phyloP scores from a whole-genome alignment of 2,888 invertebrate genomes.

The Magallana nippona region DNA sequence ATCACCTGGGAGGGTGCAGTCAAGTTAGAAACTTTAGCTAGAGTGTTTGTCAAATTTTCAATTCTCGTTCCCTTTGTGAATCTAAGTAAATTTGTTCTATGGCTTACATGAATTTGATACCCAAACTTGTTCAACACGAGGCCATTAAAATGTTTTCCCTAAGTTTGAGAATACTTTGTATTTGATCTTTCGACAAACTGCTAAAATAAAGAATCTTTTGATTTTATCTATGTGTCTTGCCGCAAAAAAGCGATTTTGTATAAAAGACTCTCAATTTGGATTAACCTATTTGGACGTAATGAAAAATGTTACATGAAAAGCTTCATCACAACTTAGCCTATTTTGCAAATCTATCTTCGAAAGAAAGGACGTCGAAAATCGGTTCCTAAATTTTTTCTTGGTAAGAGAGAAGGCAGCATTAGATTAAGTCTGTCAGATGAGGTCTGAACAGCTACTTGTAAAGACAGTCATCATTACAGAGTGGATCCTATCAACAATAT shows the following conservation, averaged over 20 bases:
- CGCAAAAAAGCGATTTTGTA: no score
- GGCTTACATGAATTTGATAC: conserved; percentile 26
- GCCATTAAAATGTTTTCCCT: conserved; percentile 13
- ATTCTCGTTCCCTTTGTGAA: conserved; percentile 23
- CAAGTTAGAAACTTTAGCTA: conserved; percentile 27
- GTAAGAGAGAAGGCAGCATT: neutral
- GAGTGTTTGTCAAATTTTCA: conserved; percentile 32
- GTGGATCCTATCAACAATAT: neutral
- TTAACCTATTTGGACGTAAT: no score
- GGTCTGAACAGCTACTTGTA: neutral
- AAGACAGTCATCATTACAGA: neutral
- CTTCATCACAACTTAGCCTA: no score
- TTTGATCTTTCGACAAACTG: neutral
- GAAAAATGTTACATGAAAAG: no score
- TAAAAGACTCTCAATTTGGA: no score
- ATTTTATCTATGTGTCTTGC: neutral
- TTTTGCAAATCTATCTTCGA: no score
- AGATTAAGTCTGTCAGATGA: neutral
- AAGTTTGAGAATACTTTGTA: neutral
- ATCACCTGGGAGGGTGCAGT: conserved; percentile 33
- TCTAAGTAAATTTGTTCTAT: conserved; percentile 29
- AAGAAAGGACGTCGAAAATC: no score
- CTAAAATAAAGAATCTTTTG: neutral
- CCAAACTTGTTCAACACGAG: conserved; percentile 17
- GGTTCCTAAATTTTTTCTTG: no score